A percentile compares a stretch with the other conserved stretches of the same genome.
These are phyloP conservation scores for Fulmarus glacialis DNA, from an alignment of 2,113 vertebrate species.

Conservation along the genomic window DNA sequence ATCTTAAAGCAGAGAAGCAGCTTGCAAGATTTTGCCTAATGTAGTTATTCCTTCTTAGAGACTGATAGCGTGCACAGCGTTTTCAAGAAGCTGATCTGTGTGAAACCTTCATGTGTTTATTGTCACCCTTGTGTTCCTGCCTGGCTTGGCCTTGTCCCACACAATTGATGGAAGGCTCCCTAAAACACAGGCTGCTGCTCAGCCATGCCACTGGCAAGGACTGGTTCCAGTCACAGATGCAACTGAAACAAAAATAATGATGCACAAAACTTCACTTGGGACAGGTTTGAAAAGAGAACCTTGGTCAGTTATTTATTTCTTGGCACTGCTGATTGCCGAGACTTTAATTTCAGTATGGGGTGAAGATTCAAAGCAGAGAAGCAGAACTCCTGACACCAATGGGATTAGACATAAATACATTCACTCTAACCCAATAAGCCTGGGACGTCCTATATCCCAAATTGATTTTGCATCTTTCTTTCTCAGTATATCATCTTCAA, in stretches of 20 bases:
- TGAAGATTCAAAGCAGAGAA: neutral
- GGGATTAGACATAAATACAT: neutral
- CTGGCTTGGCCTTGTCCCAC: neutral
- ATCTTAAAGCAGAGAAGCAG: neutral
- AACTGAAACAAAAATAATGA: neutral
- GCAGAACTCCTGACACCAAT: neutral
- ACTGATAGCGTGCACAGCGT: fast-evolving
- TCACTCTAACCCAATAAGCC: neutral
- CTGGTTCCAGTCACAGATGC: neutral
- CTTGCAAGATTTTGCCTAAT: neutral
- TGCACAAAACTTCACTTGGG: neutral
- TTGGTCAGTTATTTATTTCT: neutral
- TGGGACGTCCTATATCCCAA: neutral
- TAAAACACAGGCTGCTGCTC: neutral
- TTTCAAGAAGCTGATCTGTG: neutral
- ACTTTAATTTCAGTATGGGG: neutral
- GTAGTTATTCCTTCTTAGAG: neutral
- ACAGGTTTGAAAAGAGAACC: neutral
- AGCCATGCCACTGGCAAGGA: neutral
- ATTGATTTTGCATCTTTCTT: neutral
- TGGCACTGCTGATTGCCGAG: neutral
- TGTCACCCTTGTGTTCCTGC: neutral
- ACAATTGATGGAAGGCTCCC: neutral
- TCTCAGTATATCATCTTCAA: neutral
- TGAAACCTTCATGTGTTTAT: neutral